These are phyloP conservation scores for Hemicrepidius hirtus DNA, from an alignment of 2,888 invertebrate genomes.

Conservation along the genomic window DNA sequence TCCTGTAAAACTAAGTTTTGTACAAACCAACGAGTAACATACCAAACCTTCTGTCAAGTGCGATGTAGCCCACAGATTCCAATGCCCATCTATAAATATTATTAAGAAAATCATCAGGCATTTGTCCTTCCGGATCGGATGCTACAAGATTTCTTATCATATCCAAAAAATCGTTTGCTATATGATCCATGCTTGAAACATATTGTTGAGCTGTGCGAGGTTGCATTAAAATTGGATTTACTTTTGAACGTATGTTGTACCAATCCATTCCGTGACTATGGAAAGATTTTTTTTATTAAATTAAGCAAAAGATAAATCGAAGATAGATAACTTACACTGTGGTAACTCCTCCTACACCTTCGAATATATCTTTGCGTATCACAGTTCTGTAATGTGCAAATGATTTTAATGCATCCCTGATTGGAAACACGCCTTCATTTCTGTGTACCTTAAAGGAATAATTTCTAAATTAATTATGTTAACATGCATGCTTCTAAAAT, in stretches of 20 bases:
- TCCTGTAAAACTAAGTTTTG: conserved; percentile 62
- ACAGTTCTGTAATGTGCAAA: conserved; percentile 68
- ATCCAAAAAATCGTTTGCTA: conserved; percentile 63
- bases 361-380: conserved; percentile 69
- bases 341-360: conserved; percentile 61
- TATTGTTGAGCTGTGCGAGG: conserved; percentile 68
- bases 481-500: too few relatives aligned
- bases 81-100: conserved; percentile 79
- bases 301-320: not conserved
- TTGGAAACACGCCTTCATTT: conserved; percentile 72
- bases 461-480: not conserved
- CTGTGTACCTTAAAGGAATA: conserved; percentile 66
- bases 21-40: conserved; percentile 67
- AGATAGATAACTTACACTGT: conserved; percentile 61
- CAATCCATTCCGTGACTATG: conserved; percentile 75
- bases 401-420: conserved; percentile 67
- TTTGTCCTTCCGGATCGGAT: conserved; percentile 57
- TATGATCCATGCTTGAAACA: conserved; percentile 62
- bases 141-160: conserved; percentile 55
- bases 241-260: conserved; percentile 73
- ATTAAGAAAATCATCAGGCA: conserved; percentile 71
- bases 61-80: conserved; percentile 74
- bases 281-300: not conserved
- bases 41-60: conserved; percentile 68
- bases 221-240: conserved; percentile 75